Percentiles rank a stretch among this genome's conserved stretches.
Conservation (phyloP, 2,113 vertebrate species). For the Oceanites oceanicus region DNA sequence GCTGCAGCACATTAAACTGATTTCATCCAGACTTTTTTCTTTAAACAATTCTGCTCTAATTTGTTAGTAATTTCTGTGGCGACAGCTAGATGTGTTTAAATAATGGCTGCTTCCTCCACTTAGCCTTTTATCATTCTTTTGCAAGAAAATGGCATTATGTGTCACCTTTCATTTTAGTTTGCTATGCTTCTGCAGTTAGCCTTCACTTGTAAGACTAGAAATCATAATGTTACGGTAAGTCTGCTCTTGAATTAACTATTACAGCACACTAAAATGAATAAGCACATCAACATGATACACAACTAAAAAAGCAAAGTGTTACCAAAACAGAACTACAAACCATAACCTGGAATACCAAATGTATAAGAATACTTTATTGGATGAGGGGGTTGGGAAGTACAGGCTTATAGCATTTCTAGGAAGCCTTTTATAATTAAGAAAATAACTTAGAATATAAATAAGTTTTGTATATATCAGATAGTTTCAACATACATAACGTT, state of each 20-base stretch:
- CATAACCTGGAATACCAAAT: neutral
- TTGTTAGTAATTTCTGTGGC: neutral
- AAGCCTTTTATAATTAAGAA: slow-evolving; percentile 4
- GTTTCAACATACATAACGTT: neutral
- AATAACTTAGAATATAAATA: slow-evolving; percentile 55
- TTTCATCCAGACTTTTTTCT: neutral
- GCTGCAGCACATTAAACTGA: neutral
- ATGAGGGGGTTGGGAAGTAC: neutral
- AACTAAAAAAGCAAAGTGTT: neutral
- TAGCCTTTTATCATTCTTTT: neutral
- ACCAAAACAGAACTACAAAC: neutral
- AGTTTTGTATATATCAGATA: neutral
- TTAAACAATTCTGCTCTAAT: neutral
- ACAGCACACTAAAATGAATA: neutral
- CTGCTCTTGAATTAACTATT: neutral
- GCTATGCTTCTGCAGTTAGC: neutral
- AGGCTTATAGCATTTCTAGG: neutral
- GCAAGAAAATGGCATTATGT: neutral
- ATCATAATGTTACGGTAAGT: rapidly evolving
- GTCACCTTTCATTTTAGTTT: neutral
- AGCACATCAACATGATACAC: neutral
- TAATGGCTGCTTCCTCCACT: neutral
- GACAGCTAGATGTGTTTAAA: neutral
- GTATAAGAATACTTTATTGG: slow-evolving; percentile 18
- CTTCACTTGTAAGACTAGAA: neutral